phyloP scores from a whole-genome alignment of 2,797 vertebrate species.

The Sebastes minor region DNA sequence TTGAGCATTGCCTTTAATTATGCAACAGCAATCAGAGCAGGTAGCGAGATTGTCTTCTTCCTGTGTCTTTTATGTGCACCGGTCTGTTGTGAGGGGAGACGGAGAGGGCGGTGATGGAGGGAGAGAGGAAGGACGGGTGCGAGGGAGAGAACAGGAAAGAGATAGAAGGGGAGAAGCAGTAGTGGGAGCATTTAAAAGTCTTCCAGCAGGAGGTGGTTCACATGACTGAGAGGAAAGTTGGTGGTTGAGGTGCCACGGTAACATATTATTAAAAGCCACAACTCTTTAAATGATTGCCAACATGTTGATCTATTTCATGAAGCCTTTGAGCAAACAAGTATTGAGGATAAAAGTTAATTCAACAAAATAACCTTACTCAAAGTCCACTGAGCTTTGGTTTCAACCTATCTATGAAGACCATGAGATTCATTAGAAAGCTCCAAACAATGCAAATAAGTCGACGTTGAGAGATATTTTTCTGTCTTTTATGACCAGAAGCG shows the following conservation, averaged over 20 bases:
- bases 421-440: background rate
- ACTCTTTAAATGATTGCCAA: background rate
- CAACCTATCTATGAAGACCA: background rate
- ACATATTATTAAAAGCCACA: background rate
- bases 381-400: background rate
- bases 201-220: background rate
- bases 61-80: constrained; percentile 1
- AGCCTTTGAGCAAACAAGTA: background rate
- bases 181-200: background rate
- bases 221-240: background rate
- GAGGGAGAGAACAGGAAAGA: too few species aligned
- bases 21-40: constrained; percentile 41
- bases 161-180: background rate
- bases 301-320: background rate
- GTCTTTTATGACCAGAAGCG: too few species aligned
- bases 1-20: constrained; percentile 28
- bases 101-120: background rate
- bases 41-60: constrained; percentile 4
- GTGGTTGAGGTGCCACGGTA: too few species aligned
- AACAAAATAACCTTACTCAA: background rate
- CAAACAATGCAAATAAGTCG: background rate
- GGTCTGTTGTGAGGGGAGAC: background rate
- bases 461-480: background rate
- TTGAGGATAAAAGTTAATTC: background rate
- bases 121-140: background rate